These are phyloP conservation scores for Reinhardtius hippoglossoides DNA, from an alignment of 2,113 vertebrate genomes.

Conservation along the genomic window DNA sequence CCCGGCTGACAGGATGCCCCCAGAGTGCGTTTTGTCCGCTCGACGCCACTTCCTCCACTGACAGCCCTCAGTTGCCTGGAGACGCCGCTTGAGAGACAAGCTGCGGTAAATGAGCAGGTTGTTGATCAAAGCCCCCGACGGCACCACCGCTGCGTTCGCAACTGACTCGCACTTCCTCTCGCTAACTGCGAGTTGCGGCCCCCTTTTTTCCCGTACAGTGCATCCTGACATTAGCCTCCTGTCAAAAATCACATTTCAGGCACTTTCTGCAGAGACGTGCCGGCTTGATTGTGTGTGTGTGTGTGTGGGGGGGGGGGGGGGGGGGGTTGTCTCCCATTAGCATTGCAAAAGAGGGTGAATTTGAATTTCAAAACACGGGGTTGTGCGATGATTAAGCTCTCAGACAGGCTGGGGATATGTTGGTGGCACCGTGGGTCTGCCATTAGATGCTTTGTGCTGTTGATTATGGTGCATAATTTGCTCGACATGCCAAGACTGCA, in stretches of 20 bases:
- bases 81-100: slow-evolving; percentile 75
- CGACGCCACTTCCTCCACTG: slow-evolving; percentile 65
- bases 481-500: slow-evolving; percentile 21
- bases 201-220: slow-evolving; percentile 6
- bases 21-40: slow-evolving; percentile 68
- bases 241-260: slow-evolving; percentile 47
- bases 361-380: slow-evolving; percentile 59
- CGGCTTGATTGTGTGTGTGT: slow-evolving; percentile 53
- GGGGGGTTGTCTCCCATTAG: slow-evolving; percentile 44
- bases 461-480: slow-evolving; percentile 68
- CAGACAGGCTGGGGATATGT: slow-evolving; percentile 52
- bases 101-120: slow-evolving; percentile 72
- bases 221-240: slow-evolving; percentile 58
- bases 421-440: slow-evolving; percentile 36
- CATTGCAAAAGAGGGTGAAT: slow-evolving; percentile 67
- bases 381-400: slow-evolving; percentile 63
- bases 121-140: slow-evolving; percentile 73
- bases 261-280: slow-evolving; percentile 26
- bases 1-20: slow-evolving; percentile 75
- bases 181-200: slow-evolving; percentile 32
- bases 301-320: no score
- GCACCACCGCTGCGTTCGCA: slow-evolving; percentile 50
- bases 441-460: slow-evolving; percentile 55
- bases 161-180: slow-evolving; percentile 53
- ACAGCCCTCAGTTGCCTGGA: slow-evolving; percentile 80